Base-by-base conservation (phyloP, 1,140 invertebrate species). In the Ooceraea biroi region DNA sequence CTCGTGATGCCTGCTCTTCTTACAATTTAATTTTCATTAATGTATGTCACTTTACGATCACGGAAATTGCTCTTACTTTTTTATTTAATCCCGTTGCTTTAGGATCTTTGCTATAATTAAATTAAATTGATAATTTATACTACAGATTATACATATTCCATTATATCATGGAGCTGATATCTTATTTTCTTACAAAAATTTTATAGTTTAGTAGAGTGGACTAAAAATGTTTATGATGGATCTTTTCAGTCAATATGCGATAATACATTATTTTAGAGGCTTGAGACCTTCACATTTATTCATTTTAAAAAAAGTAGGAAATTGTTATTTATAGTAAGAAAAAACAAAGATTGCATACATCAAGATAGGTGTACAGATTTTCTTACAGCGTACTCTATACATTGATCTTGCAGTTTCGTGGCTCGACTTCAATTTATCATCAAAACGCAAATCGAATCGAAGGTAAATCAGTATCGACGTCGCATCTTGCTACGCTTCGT, bases 361-460 rank as follows among this genome's bases (percentile, higher is more conserved):
- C n/a, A n/a, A n/a, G n/a, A n/a, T n/a, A n/a, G n/a, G n/a, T 17
- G 12, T 19, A 76, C 48, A 65, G 25, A 65, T 50, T 66, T 30
- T 76, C 58, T 50, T 77, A 57, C 63, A 14, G 27, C 27, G 44
- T 60, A 14, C 14, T 36, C 19, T 27, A n/a, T 77, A 66, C 50
- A 41, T 19, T 19, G 44, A 66, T 77, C 12, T 58, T 50, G 44
- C n/a, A 2, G 7, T 44, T 66, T 77, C 36, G 14, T 50, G 50
- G 48, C 73, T 65, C 73, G 73, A 76, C 73, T 63, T 77, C 73
- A 77, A 77, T 66, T 77, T 50, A 77, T 77, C 44, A 77, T 50
- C 27, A 44, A 77, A 77, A 77, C 44, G 60, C 60, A 61, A 77
- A 77, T 77, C 27, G 44, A 77, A 41, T 36, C 19, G 73, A 65